These are phyloP conservation scores for Xanthorhoe spadicearia DNA, from an alignment of 2,888 invertebrate species.

Conservation along the genomic window DNA sequence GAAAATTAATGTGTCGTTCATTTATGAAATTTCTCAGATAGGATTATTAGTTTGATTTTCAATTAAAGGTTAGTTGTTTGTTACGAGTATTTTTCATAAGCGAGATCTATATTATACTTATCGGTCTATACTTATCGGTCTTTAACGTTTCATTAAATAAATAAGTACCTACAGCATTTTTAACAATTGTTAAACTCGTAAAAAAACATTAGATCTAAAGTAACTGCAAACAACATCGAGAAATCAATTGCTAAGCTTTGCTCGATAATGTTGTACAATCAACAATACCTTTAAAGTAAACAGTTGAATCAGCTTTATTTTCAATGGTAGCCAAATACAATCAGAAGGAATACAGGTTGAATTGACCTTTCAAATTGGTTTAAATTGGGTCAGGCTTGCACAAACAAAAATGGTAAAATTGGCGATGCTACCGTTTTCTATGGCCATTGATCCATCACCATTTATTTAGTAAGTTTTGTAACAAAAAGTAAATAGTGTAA, in stretches of 20 bases:
- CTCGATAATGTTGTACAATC: conserved; percentile 41
- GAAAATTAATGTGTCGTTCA: background rate
- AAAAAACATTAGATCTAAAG: background rate
- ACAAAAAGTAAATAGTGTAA: conserved; percentile 3
- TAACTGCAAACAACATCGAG: conserved; percentile 14
- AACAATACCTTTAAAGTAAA: conserved; percentile 53
- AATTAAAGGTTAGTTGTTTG: too few species aligned
- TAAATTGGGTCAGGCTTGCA: conserved; percentile 77
- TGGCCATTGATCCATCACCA: conserved; percentile 61
- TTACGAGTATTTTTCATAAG: too few species aligned
- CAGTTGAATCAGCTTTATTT: conserved; percentile 69
- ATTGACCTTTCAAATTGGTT: conserved; percentile 78
- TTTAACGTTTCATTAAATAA: too few species aligned
- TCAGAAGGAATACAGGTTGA: conserved; percentile 75
- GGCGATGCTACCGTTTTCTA: conserved; percentile 60
- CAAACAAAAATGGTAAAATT: conserved; percentile 72
- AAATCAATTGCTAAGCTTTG: conserved; percentile 33
- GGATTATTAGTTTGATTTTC: background rate
- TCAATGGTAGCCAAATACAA: conserved; percentile 70
- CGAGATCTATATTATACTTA: too few species aligned
- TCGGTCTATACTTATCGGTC: too few species aligned
- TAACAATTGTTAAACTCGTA: background rate
- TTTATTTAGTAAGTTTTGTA: conserved; percentile 56
- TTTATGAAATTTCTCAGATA: background rate
- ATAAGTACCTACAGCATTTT: too few species aligned